Conservation (phyloP, 2,797 vertebrate genomes). For the Danio albolineatus region DNA sequence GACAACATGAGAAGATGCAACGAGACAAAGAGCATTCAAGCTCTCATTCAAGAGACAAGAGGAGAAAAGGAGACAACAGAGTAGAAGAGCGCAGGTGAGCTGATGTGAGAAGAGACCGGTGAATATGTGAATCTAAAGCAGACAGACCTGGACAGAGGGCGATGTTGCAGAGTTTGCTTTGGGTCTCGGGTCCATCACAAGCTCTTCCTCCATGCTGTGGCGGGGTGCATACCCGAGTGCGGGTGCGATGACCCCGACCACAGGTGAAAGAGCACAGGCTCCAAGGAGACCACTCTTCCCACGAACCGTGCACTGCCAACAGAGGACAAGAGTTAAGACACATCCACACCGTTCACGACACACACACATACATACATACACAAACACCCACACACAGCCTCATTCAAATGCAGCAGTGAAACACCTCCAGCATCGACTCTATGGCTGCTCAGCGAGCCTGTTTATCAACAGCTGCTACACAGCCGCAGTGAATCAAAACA, state of each 20-base stretch:
- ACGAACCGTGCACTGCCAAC: constrained; percentile 96
- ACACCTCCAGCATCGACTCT: constrained; percentile 62
- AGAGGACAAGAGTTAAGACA: constrained; percentile 78
- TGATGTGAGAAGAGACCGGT: background rate
- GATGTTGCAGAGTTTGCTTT: constrained; percentile 99
- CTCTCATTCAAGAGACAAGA: background rate
- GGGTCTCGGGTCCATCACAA: constrained; percentile 97
- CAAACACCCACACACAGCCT: constrained; percentile 58
- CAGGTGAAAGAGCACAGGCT: constrained; percentile 99
- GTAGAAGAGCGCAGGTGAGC: background rate
- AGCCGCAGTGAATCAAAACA: constrained; percentile 33
- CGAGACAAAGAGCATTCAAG: background rate
- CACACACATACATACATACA: constrained; percentile 60
- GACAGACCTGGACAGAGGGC: constrained; percentile 94
- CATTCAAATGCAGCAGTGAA: constrained; percentile 62
- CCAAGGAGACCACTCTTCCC: constrained; percentile 99
- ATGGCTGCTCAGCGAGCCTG: background rate
- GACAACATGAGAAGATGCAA: too few relatives aligned
- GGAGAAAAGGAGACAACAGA: background rate
- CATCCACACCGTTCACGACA: constrained; percentile 63
- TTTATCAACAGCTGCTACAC: constrained; percentile 23
- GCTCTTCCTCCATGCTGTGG: constrained; percentile 96
- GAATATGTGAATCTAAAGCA: background rate
- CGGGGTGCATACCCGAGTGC: constrained; percentile 94
- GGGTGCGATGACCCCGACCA: constrained; percentile 97